phyloP scores from a whole-genome alignment of 2,797 vertebrate species.

The Chaunax sp. region DNA sequence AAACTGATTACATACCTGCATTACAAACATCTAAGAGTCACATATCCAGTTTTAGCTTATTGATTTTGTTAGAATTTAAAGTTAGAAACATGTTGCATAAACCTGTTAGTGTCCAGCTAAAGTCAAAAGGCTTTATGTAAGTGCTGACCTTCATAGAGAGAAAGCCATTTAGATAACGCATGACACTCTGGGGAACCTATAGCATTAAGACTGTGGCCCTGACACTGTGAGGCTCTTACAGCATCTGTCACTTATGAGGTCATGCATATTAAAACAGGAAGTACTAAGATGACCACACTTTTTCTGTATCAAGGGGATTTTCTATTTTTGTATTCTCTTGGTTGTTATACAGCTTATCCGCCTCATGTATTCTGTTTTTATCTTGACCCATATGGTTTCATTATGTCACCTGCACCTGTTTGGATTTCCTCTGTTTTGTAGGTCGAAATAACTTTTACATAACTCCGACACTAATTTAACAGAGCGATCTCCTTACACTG shows the following conservation, averaged over 20 bases:
- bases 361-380: background rate
- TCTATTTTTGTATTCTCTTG: background rate
- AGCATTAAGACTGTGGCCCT: constrained; percentile 18
- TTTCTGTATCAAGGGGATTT: background rate
- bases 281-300: background rate
- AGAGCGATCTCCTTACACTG: constrained; percentile 13
- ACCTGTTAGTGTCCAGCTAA: constrained; percentile 27
- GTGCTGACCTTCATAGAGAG: constrained; percentile 56
- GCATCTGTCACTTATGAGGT: background rate
- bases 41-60: background rate
- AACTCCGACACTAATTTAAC: constrained; percentile 10
- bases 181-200: constrained; percentile 26
- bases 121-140: constrained; percentile 46
- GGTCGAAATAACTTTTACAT: constrained; percentile 14
- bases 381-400: background rate
- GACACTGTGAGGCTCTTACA: constrained; percentile 26
- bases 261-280: constrained; percentile 8
- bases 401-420: constrained; percentile 19
- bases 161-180: constrained; percentile 50
- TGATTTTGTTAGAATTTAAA: constrained; percentile 8
- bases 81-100: constrained; percentile 2
- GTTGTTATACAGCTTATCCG: background rate
- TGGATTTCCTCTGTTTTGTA: constrained; percentile 20
- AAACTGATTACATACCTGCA: no score
- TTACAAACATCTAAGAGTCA: background rate